These are phyloP conservation scores for Teleogryllus occipitalis DNA, from an alignment of 1,140 invertebrate species.

Conservation along the genomic window DNA sequence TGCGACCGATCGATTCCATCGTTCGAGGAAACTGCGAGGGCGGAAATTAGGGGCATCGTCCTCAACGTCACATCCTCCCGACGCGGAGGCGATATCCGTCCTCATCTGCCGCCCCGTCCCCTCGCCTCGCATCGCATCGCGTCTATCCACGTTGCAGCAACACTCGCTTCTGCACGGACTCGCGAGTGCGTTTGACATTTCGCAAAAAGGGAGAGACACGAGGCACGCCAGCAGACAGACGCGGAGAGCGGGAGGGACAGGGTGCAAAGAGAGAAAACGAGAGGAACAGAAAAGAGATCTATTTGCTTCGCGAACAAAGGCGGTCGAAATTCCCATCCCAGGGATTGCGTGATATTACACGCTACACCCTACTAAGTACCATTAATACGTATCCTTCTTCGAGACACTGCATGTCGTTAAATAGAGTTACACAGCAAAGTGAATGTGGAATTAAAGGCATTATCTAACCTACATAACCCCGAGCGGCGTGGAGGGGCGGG, in stretches of 20 bases:
- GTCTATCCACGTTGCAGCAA: too few species aligned
- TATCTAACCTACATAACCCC: slow-evolving; percentile 3
- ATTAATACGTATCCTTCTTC: not conserved
- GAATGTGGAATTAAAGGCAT: slow-evolving; percentile 3
- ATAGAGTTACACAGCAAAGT: not conserved
- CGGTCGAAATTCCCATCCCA: not conserved
- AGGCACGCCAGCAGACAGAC: not conserved
- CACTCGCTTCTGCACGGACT: too few species aligned
- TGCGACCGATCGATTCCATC: not conserved
- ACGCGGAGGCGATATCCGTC: too few species aligned
- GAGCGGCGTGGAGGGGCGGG: too few species aligned
- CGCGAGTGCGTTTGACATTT: not conserved
- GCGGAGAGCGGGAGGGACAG: not conserved
- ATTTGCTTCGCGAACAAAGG: not conserved
- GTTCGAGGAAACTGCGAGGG: not conserved
- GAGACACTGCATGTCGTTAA: not conserved
- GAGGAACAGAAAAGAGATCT: not conserved
- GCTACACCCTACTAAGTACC: not conserved
- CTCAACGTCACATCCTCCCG: not conserved
- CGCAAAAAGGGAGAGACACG: not conserved
- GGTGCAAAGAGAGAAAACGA: not conserved
- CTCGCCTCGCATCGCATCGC: too few species aligned
- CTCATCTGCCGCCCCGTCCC: too few species aligned
- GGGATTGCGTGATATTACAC: not conserved
- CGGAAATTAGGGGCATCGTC: not conserved